These are phyloP conservation scores for Mycalesis mineus DNA, from an alignment of 2,888 invertebrate genomes.

Conservation along the genomic window DNA sequence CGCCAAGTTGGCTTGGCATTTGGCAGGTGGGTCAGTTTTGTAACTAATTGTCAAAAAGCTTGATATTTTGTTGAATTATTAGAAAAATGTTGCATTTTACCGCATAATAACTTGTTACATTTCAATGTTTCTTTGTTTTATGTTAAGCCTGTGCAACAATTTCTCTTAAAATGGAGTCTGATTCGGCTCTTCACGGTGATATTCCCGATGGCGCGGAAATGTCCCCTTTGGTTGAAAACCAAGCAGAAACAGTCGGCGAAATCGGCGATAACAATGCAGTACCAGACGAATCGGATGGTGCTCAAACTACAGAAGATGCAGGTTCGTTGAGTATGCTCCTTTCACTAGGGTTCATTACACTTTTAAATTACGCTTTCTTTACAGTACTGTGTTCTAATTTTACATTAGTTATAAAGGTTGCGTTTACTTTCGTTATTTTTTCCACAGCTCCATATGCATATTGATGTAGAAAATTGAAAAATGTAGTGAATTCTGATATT, in stretches of 20 bases:
- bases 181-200: slow-evolving; percentile 59
- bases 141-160: slow-evolving; percentile 30
- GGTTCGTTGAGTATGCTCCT: slow-evolving; percentile 36
- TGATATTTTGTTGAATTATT: slow-evolving; percentile 38
- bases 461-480: too few species aligned
- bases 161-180: slow-evolving; percentile 59
- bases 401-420: neutral
- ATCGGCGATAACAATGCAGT: slow-evolving; percentile 58
- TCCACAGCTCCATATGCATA: too few species aligned
- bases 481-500: too few species aligned
- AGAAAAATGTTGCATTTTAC: slow-evolving; percentile 44
- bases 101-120: slow-evolving; percentile 36
- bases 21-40: slow-evolving; percentile 26
- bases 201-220: slow-evolving; percentile 73
- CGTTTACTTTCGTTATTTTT: too few species aligned
- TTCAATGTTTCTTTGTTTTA: slow-evolving; percentile 52
- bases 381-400: neutral
- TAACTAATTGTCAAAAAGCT: slow-evolving; percentile 48
- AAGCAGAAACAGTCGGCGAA: slow-evolving; percentile 54
- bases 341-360: neutral
- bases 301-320: slow-evolving; percentile 47
- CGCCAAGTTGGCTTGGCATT: slow-evolving; percentile 32
- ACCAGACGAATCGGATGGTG: slow-evolving; percentile 53
- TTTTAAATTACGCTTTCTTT: neutral
- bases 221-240: slow-evolving; percentile 61